phyloP scores from a whole-genome alignment of 2,797 vertebrate genomes.

The Myiotriccus ornatus region DNA sequence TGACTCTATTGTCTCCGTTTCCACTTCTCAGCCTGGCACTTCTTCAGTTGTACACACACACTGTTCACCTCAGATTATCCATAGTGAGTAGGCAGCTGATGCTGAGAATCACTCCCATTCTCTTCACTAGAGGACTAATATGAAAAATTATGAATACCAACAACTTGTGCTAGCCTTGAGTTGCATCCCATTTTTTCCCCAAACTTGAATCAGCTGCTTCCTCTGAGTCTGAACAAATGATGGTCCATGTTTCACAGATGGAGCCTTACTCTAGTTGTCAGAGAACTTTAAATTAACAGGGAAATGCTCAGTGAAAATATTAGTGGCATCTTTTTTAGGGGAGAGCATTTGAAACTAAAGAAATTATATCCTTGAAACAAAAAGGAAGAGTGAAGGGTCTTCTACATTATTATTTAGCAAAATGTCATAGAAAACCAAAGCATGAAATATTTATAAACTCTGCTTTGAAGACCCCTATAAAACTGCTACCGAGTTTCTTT shows the following conservation, averaged over 20 bases:
- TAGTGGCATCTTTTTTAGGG: not conserved
- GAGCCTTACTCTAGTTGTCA: not conserved
- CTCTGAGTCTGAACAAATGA: not conserved
- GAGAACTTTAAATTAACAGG: not conserved
- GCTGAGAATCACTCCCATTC: not conserved
- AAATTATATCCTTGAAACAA: slow-evolving; percentile 59
- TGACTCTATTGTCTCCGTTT: not conserved
- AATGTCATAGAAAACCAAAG: slow-evolving; percentile 55
- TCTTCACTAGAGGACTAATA: not conserved
- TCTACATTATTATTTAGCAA: slow-evolving; percentile 36
- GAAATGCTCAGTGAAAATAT: not conserved
- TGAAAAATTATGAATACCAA: not conserved
- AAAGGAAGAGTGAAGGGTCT: slow-evolving; percentile 25
- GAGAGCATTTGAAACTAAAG: slow-evolving; percentile 30
- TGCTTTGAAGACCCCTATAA: slow-evolving; percentile 66
- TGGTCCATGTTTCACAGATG: not conserved
- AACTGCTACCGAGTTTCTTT: slow-evolving; percentile 53
- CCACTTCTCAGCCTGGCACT: not conserved
- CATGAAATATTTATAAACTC: slow-evolving; percentile 72
- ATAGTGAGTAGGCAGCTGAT: not conserved
- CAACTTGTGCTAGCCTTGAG: not conserved
- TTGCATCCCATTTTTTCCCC: not conserved
- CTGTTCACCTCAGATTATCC: not conserved
- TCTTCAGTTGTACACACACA: not conserved
- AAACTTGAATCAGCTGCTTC: not conserved